Conservation (phyloP, 2,797 vertebrate species). For the Tenualosa thibaudeaui region DNA sequence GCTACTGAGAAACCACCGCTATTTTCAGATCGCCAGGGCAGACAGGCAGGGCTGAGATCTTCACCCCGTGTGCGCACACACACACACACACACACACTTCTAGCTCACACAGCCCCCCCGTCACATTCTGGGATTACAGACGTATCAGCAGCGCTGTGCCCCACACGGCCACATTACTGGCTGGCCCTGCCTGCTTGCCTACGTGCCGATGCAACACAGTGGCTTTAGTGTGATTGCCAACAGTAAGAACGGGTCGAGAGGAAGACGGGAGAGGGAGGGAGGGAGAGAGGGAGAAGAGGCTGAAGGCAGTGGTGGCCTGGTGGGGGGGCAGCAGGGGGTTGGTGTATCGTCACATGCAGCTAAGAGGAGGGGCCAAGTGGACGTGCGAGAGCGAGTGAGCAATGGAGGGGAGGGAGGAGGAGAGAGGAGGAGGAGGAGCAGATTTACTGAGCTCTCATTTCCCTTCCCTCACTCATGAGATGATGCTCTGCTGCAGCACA, state of each 20-base stretch:
- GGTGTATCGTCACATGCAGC: not conserved
- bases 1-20: slow-evolving; percentile 61
- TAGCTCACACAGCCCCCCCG: slow-evolving; percentile 33
- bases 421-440: slow-evolving; percentile 45
- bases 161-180: slow-evolving; percentile 54
- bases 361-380: not conserved
- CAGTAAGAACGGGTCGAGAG: slow-evolving; percentile 58
- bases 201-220: slow-evolving; percentile 69
- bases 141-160: slow-evolving; percentile 63
- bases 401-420: slow-evolving; percentile 29
- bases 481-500: slow-evolving; percentile 36
- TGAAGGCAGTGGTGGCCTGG: not conserved
- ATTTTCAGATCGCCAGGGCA: slow-evolving; percentile 63
- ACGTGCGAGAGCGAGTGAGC: slow-evolving; percentile 20
- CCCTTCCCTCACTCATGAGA: slow-evolving; percentile 28
- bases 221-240: slow-evolving; percentile 48
- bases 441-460: not conserved
- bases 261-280: slow-evolving; percentile 10
- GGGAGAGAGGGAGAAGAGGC: slow-evolving; percentile 32
- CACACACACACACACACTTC: not conserved
- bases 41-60: slow-evolving; percentile 32
- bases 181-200: slow-evolving; percentile 62
- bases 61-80: not conserved
- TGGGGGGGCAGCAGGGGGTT: not conserved
- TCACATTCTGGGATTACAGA: slow-evolving; percentile 74